Percentiles rank a stretch among this genome's conserved stretches.
Evolutionary conservation across 2,888 invertebrate species (phyloP).

Genomic region (Synergus itoensis): DNA sequence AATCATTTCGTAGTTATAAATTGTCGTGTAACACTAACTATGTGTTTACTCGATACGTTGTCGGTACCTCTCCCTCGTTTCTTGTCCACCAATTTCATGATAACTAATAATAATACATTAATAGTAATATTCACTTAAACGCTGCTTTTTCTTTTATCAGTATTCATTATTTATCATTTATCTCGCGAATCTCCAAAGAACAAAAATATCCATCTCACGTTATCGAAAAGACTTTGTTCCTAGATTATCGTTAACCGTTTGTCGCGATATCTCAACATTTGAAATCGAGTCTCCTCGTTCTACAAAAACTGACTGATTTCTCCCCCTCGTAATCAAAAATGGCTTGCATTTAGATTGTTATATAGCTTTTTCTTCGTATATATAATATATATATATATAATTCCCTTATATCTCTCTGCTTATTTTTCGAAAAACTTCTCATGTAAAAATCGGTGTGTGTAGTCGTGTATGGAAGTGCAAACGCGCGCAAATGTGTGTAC

Average conservation of each 20-base stretch:
- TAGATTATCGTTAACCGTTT: slow-evolving; percentile 62
- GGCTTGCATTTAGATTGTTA: slow-evolving; percentile 65
- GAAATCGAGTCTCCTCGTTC: slow-evolving; percentile 60
- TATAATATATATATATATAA: slow-evolving; percentile 59
- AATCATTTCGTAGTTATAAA: slow-evolving; percentile 68
- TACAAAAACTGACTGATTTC: slow-evolving; percentile 62
- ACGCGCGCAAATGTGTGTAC: slow-evolving; percentile 62
- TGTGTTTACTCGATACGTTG: slow-evolving; percentile 60
- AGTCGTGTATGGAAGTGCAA: slow-evolving; percentile 59
- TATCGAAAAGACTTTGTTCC: slow-evolving; percentile 70
- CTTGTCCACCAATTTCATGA: slow-evolving; percentile 72
- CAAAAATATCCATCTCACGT: slow-evolving; percentile 73
- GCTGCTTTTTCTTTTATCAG: slow-evolving; percentile 64
- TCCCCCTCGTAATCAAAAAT: slow-evolving; percentile 66
- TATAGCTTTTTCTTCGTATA: slow-evolving; percentile 66
- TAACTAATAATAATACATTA: slow-evolving; percentile 68
- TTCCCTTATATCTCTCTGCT: slow-evolving; percentile 59
- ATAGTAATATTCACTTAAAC: slow-evolving; percentile 71
- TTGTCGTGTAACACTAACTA: slow-evolving; percentile 72
- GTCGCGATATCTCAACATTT: slow-evolving; percentile 65
- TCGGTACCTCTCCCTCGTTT: slow-evolving; percentile 50
- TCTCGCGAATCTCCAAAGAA: slow-evolving; percentile 72
- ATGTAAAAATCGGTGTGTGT: slow-evolving; percentile 63
- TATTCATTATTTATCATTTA: slow-evolving; percentile 66
- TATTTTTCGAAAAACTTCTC: slow-evolving; percentile 48